phyloP scores from a whole-genome alignment of 2,888 invertebrate species.

The Eilema sororculum region DNA sequence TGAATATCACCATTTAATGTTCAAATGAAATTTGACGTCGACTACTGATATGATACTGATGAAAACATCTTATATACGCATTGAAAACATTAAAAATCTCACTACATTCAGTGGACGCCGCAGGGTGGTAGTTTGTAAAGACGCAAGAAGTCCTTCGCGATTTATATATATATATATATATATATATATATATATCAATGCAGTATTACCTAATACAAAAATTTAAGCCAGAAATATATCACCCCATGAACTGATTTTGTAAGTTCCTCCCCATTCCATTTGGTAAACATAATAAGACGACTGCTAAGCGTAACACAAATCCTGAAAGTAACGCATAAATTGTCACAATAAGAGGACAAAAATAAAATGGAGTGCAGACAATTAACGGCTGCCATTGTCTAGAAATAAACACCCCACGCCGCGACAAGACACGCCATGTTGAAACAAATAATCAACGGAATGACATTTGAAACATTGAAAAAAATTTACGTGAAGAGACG shows the following conservation, averaged over 20 bases:
- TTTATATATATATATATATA: too few species aligned
- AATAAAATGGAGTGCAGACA: slow-evolving; percentile 63
- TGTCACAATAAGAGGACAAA: slow-evolving; percentile 54
- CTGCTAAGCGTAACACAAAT: slow-evolving; percentile 50
- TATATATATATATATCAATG: too few species aligned
- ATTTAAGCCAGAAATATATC: not conserved
- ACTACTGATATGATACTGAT: too few species aligned
- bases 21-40: too few species aligned
- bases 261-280: slow-evolving; percentile 19
- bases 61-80: too few species aligned
- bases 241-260: slow-evolving; percentile 7
- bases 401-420: slow-evolving; percentile 58
- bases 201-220: not conserved
- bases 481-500: not conserved
- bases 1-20: too few species aligned
- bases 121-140: too few species aligned
- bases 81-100: too few species aligned
- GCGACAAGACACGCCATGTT: slow-evolving; percentile 46
- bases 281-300: slow-evolving; percentile 39
- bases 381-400: slow-evolving; percentile 67
- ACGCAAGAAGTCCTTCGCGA: too few species aligned
- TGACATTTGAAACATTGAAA: slow-evolving; percentile 35
- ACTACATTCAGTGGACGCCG: too few species aligned
- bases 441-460: slow-evolving; percentile 52
- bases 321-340: slow-evolving; percentile 45